phyloP scores from a whole-genome alignment of 1,140 invertebrate genomes.

The Camponotus floridanus region DNA sequence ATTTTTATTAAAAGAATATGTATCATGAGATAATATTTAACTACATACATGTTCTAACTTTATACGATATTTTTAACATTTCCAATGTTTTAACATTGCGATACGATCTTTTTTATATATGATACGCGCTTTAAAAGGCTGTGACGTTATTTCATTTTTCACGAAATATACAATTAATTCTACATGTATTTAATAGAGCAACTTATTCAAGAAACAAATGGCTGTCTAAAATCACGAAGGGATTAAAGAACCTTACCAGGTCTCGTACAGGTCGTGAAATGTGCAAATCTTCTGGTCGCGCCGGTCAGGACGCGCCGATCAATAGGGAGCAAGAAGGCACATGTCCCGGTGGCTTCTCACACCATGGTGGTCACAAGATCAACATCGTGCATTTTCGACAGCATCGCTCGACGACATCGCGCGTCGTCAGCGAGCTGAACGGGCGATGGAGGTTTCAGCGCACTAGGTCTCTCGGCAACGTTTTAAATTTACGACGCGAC shows the following conservation, averaged over 20 bases:
- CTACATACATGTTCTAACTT: too few relatives aligned
- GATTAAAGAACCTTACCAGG: conserved; percentile 60
- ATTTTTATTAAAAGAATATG: too few relatives aligned
- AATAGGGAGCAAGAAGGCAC: conserved; percentile 79
- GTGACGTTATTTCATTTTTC: neutral
- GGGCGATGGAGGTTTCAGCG: neutral
- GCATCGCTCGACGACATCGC: neutral
- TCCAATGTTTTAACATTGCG: too few relatives aligned
- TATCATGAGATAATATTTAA: neutral
- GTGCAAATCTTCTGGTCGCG: conserved; percentile 75
- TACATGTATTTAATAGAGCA: neutral
- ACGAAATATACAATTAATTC: neutral
- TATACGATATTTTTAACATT: too few relatives aligned
- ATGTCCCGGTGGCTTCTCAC: conserved; percentile 73
- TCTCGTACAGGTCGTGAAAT: conserved; percentile 64
- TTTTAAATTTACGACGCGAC: neutral
- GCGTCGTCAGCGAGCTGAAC: neutral
- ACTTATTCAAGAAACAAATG: neutral
- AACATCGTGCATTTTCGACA: conserved; percentile 26
- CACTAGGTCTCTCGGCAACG: neutral
- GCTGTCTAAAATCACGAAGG: neutral
- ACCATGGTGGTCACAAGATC: conserved; percentile 44
- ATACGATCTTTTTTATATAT: neutral
- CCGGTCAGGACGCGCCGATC: conserved; percentile 76
- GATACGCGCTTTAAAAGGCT: neutral